These are phyloP conservation scores for Pardosa pseudoannulata DNA, from an alignment of 2,888 invertebrate genomes.

Conservation along the genomic window DNA sequence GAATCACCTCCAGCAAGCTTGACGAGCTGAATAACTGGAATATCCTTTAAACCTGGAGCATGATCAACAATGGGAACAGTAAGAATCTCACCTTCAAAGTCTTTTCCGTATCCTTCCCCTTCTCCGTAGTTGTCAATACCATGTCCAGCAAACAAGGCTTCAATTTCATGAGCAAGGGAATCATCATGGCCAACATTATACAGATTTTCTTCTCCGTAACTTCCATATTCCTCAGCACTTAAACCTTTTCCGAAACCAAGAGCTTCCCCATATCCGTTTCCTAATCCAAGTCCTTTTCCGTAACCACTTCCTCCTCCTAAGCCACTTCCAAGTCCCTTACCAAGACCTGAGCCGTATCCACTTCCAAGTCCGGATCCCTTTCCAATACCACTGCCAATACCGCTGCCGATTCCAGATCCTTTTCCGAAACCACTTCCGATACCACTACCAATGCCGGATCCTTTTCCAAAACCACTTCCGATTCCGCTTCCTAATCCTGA, in stretches of 20 bases:
- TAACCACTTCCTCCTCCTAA: background rate
- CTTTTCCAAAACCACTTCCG: slow-evolving; percentile 33
- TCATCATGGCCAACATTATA: slow-evolving; percentile 28
- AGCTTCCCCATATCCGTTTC: slow-evolving; percentile 31
- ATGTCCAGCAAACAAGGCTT: slow-evolving; percentile 14
- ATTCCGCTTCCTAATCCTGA: slow-evolving; percentile 36
- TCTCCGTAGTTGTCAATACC: slow-evolving; percentile 15
- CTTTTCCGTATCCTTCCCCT: slow-evolving; percentile 26
- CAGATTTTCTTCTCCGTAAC: slow-evolving; percentile 34
- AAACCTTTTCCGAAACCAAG: slow-evolving; percentile 38
- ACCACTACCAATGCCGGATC: slow-evolving; percentile 22
- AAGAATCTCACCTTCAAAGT: slow-evolving; percentile 40
- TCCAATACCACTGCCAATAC: slow-evolving; percentile 18
- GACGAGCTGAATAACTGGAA: slow-evolving; percentile 50
- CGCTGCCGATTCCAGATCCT: slow-evolving; percentile 30
- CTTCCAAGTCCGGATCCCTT: slow-evolving; percentile 2
- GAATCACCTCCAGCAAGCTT: slow-evolving; percentile 35
- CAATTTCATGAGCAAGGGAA: slow-evolving; percentile 13
- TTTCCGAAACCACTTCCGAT: slow-evolving; percentile 24
- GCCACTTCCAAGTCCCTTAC: slow-evolving; percentile 7
- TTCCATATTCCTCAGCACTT: slow-evolving; percentile 15
- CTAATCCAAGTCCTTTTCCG: slow-evolving; percentile 27
- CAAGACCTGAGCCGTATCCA: slow-evolving; percentile 2
- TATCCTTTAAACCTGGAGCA: slow-evolving; percentile 21
- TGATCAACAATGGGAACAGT: slow-evolving; percentile 36